Conservation (phyloP, 2,113 vertebrate species). For the Chascanopsetta lugubris region DNA sequence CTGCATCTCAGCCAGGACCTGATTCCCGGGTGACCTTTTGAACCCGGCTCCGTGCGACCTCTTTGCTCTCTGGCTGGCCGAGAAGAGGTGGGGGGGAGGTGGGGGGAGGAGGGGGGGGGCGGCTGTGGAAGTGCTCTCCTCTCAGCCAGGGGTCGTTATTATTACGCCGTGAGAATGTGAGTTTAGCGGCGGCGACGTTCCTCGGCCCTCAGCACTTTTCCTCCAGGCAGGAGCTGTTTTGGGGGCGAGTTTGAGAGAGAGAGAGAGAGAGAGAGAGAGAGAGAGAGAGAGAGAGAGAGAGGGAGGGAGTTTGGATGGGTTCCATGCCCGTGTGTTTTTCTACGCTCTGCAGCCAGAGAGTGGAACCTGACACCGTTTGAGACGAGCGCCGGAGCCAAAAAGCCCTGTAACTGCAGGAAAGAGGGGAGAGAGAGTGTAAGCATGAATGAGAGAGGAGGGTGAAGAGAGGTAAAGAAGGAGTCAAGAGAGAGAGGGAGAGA, state of each 20-base stretch:
- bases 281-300: slow-evolving; percentile 4
- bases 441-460: slow-evolving; percentile 34
- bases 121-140: slow-evolving; percentile 42
- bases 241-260: too few relatives aligned
- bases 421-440: slow-evolving; percentile 9
- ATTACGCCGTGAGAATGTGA: slow-evolving; percentile 67
- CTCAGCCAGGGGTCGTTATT: slow-evolving; percentile 61
- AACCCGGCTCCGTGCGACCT: slow-evolving; percentile 35
- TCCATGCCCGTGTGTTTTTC: slow-evolving; percentile 70
- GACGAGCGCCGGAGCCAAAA: slow-evolving; percentile 68
- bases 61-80: slow-evolving; percentile 56
- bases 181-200: slow-evolving; percentile 71
- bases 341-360: slow-evolving; percentile 61
- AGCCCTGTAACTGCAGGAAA: slow-evolving; percentile 55
- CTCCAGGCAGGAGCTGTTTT: slow-evolving; percentile 52
- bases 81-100: too few relatives aligned
- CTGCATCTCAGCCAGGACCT: too few relatives aligned
- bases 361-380: slow-evolving; percentile 65
- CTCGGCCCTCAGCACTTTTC: slow-evolving; percentile 71
- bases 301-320: slow-evolving; percentile 36
- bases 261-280: background rate
- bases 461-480: slow-evolving; percentile 21
- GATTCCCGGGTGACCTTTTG: slow-evolving; percentile 30
- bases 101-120: too few relatives aligned
- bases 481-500: slow-evolving; percentile 1